Percentiles rank a stretch among this genome's conserved stretches.
Evolutionary conservation across 2,888 invertebrate species (phyloP).

Genomic region (Melinaea menophilus): DNA sequence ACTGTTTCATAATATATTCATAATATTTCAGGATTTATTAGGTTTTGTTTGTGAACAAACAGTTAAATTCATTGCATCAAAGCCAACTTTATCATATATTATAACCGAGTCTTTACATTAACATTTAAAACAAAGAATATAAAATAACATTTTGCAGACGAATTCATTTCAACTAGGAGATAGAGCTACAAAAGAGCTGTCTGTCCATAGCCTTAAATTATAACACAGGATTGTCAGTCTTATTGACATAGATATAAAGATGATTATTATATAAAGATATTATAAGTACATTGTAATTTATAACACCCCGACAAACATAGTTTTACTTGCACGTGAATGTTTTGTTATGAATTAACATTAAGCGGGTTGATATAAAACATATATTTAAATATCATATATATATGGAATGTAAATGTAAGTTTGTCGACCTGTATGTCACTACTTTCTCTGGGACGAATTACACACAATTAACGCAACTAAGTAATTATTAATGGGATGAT

Average conservation of each 20-base stretch:
- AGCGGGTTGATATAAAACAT: slow-evolving; percentile 18
- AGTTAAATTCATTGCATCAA: too few relatives aligned
- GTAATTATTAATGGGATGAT: slow-evolving; percentile 60
- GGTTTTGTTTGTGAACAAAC: too few relatives aligned
- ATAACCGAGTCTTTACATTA: too few relatives aligned
- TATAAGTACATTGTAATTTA: slow-evolving; percentile 13
- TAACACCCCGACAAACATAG: slow-evolving; percentile 23
- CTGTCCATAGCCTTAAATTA: slow-evolving; percentile 22
- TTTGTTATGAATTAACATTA: slow-evolving; percentile 24
- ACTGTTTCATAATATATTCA: too few relatives aligned
- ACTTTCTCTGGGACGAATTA: slow-evolving; percentile 68
- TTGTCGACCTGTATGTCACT: slow-evolving; percentile 39
- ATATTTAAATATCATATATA: slow-evolving; percentile 32
- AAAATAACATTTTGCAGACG: slow-evolving; percentile 12
- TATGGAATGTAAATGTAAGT: slow-evolving; percentile 34
- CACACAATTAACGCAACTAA: slow-evolving; percentile 47
- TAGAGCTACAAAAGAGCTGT: slow-evolving; percentile 39
- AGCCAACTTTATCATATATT: too few relatives aligned
- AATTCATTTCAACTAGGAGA: slow-evolving; percentile 45
- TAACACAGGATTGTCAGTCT: slow-evolving; percentile 13
- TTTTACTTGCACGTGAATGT: slow-evolving; percentile 19
- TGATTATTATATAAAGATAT: slow-evolving; percentile 4
- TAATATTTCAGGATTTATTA: too few relatives aligned
- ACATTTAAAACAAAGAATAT: too few relatives aligned
- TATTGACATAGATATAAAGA: slow-evolving; percentile 8